These are phyloP conservation scores for Parus major DNA, from an alignment of 2,113 vertebrate genomes.

Conservation along the genomic window DNA sequence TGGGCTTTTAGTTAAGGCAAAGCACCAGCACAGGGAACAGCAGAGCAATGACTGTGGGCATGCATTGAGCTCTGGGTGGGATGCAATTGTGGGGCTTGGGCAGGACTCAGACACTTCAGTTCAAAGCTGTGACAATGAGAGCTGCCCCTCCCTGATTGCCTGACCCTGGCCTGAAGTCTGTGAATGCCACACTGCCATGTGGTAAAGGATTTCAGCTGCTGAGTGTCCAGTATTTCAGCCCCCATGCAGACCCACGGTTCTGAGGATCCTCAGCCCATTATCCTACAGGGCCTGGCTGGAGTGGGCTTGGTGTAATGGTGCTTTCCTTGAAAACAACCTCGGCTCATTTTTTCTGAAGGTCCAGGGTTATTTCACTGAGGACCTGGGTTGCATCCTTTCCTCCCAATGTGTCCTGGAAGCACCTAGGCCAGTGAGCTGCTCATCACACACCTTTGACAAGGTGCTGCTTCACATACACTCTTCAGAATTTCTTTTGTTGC, in stretches of 20 bases:
- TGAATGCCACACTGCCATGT: not conserved
- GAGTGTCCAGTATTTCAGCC: not conserved
- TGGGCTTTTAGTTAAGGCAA: not conserved
- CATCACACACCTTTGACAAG: not conserved
- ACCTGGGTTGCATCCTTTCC: not conserved
- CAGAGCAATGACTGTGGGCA: not conserved
- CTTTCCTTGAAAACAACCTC: not conserved
- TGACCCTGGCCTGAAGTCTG: not conserved
- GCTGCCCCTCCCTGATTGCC: not conserved
- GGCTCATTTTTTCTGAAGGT: not conserved
- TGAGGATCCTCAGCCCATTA: not conserved
- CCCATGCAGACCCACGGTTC: not conserved
- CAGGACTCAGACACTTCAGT: not conserved
- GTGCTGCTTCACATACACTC: not conserved
- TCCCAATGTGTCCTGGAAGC: not conserved
- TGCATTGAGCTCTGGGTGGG: not conserved
- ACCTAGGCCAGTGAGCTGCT: not conserved
- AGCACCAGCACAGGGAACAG: not conserved
- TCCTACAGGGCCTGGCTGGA: not conserved
- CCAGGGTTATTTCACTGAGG: fast-evolving
- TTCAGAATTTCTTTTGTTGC: not conserved
- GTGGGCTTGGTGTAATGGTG: not conserved
- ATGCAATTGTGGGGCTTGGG: fast-evolving
- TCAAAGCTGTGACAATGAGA: not conserved
- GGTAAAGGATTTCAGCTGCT: not conserved